Conservation (phyloP, 2,113 vertebrate species). For the Turnix velox region DNA sequence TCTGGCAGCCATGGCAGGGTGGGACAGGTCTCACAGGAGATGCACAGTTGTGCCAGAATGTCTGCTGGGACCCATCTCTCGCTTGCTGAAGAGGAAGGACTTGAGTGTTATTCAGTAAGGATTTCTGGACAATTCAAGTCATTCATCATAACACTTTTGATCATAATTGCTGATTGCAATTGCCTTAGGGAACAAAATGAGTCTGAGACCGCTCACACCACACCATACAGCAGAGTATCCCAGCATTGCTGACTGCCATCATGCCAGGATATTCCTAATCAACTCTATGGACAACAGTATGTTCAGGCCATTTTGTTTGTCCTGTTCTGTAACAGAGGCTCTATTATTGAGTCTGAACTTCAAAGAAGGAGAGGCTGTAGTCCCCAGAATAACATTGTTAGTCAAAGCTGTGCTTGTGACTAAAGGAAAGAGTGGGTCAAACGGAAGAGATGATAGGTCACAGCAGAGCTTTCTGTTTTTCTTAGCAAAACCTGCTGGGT, state of each 20-base stretch:
- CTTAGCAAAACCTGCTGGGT: neutral
- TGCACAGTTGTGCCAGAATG: neutral
- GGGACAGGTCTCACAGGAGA: neutral
- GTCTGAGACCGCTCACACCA: neutral
- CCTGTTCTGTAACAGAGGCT: neutral
- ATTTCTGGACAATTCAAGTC: neutral
- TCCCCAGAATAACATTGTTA: neutral
- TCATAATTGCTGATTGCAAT: neutral
- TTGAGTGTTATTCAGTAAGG: neutral
- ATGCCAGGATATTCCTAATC: neutral
- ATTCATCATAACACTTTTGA: neutral
- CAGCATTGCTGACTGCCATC: neutral
- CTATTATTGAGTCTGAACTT: neutral
- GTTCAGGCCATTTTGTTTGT: neutral
- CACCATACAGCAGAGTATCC: neutral
- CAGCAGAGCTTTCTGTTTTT: neutral
- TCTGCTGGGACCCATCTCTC: neutral
- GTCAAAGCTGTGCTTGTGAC: neutral
- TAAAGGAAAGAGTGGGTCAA: neutral
- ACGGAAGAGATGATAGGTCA: neutral
- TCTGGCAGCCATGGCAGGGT: rapidly evolving
- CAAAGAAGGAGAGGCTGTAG: neutral
- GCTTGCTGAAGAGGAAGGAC: neutral
- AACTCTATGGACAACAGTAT: rapidly evolving
- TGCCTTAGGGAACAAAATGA: neutral